Evolutionary conservation across 1,140 invertebrate genomes (phyloP).

Genomic region (Tachypleus tridentatus): DNA sequence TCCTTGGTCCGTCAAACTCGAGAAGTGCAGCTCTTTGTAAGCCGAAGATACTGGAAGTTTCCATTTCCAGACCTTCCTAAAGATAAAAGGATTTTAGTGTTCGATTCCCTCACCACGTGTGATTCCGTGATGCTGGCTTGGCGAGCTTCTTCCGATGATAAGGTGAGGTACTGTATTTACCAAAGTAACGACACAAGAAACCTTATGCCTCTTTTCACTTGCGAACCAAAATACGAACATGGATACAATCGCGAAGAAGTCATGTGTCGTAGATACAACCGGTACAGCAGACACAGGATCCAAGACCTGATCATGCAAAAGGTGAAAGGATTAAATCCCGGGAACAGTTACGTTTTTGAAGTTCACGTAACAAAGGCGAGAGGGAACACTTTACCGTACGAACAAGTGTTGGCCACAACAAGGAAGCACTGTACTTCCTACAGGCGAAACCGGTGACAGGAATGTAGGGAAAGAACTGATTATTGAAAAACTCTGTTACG

Average conservation of each 20-base stretch:
- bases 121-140: conserved; percentile 30
- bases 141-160: conserved; percentile 26
- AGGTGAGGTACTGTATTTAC: conserved; percentile 33
- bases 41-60: conserved; percentile 21
- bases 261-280: conserved; percentile 26
- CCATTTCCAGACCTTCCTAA: conserved; percentile 26
- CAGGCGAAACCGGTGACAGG: too few relatives aligned
- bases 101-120: conserved; percentile 27
- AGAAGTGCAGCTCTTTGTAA: conserved; percentile 18
- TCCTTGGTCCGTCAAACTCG: conserved; percentile 14
- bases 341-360: conserved; percentile 30
- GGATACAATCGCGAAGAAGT: conserved; percentile 14
- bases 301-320: conserved; percentile 27
- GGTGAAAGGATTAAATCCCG: conserved; percentile 25
- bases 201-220: conserved; percentile 7
- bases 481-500: too few relatives aligned
- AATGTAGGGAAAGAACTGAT: too few relatives aligned
- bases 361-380: conserved; percentile 28
- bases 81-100: conserved; percentile 25
- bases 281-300: conserved; percentile 20
- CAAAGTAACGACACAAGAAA: conserved; percentile 3
- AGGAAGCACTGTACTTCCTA: too few relatives aligned
- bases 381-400: conserved; percentile 28
- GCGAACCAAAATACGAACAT: not conserved
- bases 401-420: conserved; percentile 21